Conservation (phyloP, 2,888 invertebrate species). For the Hydraecia micacea region DNA sequence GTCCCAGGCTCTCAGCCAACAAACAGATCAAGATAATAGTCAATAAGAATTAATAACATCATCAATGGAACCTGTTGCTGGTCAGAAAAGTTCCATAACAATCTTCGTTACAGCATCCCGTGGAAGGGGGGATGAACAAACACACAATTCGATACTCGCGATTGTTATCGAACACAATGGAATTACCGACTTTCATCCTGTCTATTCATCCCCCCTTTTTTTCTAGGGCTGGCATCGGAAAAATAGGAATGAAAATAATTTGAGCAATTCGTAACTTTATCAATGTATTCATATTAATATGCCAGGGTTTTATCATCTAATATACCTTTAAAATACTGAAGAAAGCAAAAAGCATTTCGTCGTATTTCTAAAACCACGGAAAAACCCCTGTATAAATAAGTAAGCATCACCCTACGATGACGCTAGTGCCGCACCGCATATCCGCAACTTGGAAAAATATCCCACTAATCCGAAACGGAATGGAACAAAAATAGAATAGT, state of each 20-base stretch:
- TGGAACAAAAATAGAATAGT: slow-evolving; percentile 48
- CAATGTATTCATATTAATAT: not conserved
- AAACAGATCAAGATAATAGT: slow-evolving; percentile 51
- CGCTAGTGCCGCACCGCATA: slow-evolving; percentile 24
- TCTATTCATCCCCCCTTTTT: slow-evolving; percentile 60
- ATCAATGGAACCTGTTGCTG: slow-evolving; percentile 78
- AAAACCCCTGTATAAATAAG: slow-evolving; percentile 18
- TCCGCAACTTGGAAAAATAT: slow-evolving; percentile 51
- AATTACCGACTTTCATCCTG: slow-evolving; percentile 85
- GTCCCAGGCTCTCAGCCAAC: slow-evolving; percentile 15
- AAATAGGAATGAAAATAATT: slow-evolving; percentile 6
- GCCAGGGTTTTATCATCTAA: not conserved
- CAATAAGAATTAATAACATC: slow-evolving; percentile 63
- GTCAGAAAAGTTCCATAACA: slow-evolving; percentile 72
- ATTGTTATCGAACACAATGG: slow-evolving; percentile 88
- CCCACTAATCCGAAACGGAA: slow-evolving; percentile 40
- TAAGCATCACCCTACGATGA: slow-evolving; percentile 12
- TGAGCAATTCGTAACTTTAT: no score
- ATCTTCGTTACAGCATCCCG: slow-evolving; percentile 76
- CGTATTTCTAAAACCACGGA: not conserved
- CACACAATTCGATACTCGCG: slow-evolving; percentile 81
- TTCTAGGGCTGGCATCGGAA: slow-evolving; percentile 54
- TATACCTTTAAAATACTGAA: not conserved
- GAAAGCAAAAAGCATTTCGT: not conserved
- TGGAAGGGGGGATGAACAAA: slow-evolving; percentile 73